A percentile compares a stretch with the other conserved stretches of the same genome.
phyloP scores from a whole-genome alignment of 2,113 vertebrate genomes.

The Diadophis punctatus region DNA sequence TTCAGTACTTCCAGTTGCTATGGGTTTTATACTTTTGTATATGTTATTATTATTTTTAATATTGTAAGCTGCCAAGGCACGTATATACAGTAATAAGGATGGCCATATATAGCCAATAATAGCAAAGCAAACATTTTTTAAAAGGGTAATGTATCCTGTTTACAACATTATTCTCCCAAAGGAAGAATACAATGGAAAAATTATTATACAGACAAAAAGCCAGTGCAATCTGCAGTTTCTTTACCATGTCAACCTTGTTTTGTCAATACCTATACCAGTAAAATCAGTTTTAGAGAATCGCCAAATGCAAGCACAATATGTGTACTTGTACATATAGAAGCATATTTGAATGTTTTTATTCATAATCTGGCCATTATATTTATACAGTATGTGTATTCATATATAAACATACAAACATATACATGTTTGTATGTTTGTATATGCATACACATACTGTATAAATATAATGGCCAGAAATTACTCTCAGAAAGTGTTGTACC shows the following conservation, averaged over 20 bases:
- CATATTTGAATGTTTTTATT: no score
- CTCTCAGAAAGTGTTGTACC: background rate
- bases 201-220: background rate
- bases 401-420: no score
- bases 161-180: background rate
- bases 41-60: background rate
- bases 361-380: no score
- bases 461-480: background rate
- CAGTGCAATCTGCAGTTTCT: background rate
- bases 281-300: background rate
- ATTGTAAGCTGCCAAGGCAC: background rate
- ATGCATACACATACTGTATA: background rate
- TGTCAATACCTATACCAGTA: background rate
- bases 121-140: background rate
- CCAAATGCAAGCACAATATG: background rate
- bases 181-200: background rate
- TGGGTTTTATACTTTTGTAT: background rate
- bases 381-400: no score
- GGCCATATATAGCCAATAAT: background rate
- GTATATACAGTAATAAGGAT: background rate
- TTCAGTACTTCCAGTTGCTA: background rate
- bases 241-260: background rate
- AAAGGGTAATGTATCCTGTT: background rate
- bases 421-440: background rate
- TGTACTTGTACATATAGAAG: background rate